Evolutionary conservation across 2,888 invertebrate species (phyloP).

Genomic region (Creontiades dilutus): DNA sequence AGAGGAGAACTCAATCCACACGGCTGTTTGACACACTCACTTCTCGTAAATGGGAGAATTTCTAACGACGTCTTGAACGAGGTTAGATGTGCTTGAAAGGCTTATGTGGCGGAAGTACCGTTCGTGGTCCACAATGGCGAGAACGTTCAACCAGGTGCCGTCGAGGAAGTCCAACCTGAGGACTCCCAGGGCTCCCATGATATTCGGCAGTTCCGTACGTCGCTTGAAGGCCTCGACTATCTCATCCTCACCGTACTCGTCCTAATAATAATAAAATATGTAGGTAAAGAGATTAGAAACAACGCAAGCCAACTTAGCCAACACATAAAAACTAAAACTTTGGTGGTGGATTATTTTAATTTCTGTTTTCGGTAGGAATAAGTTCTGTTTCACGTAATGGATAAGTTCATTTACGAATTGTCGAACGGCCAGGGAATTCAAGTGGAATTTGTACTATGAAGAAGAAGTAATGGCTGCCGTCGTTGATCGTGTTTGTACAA

Average conservation of each 20-base stretch:
- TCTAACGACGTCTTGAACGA: constrained; percentile 24
- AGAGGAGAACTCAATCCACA: too few species aligned
- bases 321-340: too few species aligned
- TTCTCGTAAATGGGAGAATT: constrained; percentile 21
- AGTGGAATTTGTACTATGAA: too few species aligned
- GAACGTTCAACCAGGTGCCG: constrained; percentile 13
- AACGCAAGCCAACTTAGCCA: too few species aligned
- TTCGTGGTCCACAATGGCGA: constrained; percentile 35
- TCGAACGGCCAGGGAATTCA: too few species aligned
- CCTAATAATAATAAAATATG: background rate
- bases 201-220: background rate
- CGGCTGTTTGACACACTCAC: background rate
- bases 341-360: too few species aligned
- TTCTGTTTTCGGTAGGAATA: too few species aligned
- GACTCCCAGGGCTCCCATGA: constrained; percentile 53
- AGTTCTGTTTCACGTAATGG: too few species aligned
- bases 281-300: too few species aligned
- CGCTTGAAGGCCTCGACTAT: constrained; percentile 58
- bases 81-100: background rate
- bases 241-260: constrained; percentile 51
- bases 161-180: constrained; percentile 33
- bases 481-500: too few species aligned
- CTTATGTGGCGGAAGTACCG: constrained; percentile 48
- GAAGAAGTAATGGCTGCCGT: too few species aligned
- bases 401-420: too few species aligned